phyloP scores from a whole-genome alignment of 2,113 vertebrate species.

The Prunella fulvescens region DNA sequence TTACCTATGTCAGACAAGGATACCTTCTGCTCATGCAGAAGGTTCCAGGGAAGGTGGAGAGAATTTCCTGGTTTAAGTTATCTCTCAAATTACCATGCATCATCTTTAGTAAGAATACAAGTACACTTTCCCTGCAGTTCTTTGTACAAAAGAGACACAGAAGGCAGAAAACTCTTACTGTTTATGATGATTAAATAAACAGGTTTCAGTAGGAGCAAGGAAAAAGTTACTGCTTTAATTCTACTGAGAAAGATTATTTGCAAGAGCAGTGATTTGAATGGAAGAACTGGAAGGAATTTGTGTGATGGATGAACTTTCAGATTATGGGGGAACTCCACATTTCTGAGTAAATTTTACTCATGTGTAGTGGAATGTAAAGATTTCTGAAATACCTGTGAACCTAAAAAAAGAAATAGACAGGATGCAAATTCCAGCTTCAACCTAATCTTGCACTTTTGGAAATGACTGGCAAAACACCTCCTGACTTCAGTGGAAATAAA shows the following conservation, averaged over 20 bases:
- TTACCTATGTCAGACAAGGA: not conserved
- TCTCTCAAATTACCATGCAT: not conserved
- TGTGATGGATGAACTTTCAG: not conserved
- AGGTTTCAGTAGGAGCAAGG: not conserved
- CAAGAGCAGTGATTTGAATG: not conserved
- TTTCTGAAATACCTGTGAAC: not conserved
- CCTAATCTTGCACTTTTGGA: not conserved
- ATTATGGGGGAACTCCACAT: not conserved
- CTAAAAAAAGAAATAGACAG: not conserved
- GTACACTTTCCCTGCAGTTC: not conserved
- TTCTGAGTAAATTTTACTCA: not conserved
- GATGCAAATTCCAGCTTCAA: not conserved
- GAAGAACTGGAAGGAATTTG: not conserved
- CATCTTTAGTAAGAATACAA: not conserved
- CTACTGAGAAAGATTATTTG: not conserved
- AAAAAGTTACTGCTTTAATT: not conserved
- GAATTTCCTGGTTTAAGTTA: not conserved
- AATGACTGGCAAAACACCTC: not conserved
- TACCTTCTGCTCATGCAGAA: not conserved
- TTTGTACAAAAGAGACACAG: not conserved
- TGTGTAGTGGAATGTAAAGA: not conserved
- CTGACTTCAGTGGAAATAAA: not conserved
- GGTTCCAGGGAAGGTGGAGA: not conserved
- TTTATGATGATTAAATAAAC: not conserved
- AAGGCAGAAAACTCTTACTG: not conserved